Evolutionary conservation across 2,797 vertebrate genomes (phyloP).

Genomic region (Zenarchopterus dispar): DNA sequence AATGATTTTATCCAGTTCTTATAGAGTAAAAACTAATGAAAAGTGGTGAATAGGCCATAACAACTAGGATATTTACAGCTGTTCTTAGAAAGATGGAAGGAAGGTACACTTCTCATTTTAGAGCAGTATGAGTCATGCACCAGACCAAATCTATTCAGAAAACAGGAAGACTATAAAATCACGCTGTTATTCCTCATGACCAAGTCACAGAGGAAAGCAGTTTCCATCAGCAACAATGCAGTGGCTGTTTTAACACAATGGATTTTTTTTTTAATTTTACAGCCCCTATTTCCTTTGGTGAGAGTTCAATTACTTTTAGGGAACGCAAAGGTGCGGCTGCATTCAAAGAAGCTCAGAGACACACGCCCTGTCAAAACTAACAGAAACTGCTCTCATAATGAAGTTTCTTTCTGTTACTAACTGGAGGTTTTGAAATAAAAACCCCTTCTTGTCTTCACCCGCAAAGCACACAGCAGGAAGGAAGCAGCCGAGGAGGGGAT

Average conservation of each 20-base stretch:
- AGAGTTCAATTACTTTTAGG: slow-evolving; percentile 49
- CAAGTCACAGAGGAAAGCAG: slow-evolving; percentile 54
- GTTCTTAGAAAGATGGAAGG: slow-evolving; percentile 35
- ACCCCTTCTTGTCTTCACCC: slow-evolving; percentile 28
- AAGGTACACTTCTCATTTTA: slow-evolving; percentile 30
- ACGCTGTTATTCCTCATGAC: slow-evolving; percentile 56
- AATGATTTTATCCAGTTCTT: background rate
- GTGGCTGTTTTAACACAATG: slow-evolving; percentile 64
- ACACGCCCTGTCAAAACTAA: slow-evolving; percentile 14
- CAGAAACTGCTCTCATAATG: slow-evolving; percentile 20
- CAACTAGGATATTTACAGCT: slow-evolving; percentile 5
- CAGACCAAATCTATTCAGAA: slow-evolving; percentile 45
- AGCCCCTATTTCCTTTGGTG: slow-evolving; percentile 48
- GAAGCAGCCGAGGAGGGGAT: slow-evolving; percentile 24
- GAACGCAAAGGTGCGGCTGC: slow-evolving; percentile 20
- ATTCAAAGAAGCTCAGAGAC: slow-evolving; percentile 34
- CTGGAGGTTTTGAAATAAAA: slow-evolving; percentile 32
- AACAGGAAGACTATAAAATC: slow-evolving; percentile 72
- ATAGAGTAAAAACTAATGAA: background rate
- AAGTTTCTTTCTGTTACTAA: slow-evolving; percentile 26
- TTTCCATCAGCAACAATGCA: slow-evolving; percentile 50
- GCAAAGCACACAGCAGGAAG: slow-evolving; percentile 43
- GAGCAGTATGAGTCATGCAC: slow-evolving; percentile 47
- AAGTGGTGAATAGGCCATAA: slow-evolving; percentile 14
- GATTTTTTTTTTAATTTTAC: slow-evolving; percentile 45